A percentile compares a stretch with the other conserved stretches of the same genome.
phyloP scores from a whole-genome alignment of 1,140 invertebrate species.

The Idris sp. region DNA sequence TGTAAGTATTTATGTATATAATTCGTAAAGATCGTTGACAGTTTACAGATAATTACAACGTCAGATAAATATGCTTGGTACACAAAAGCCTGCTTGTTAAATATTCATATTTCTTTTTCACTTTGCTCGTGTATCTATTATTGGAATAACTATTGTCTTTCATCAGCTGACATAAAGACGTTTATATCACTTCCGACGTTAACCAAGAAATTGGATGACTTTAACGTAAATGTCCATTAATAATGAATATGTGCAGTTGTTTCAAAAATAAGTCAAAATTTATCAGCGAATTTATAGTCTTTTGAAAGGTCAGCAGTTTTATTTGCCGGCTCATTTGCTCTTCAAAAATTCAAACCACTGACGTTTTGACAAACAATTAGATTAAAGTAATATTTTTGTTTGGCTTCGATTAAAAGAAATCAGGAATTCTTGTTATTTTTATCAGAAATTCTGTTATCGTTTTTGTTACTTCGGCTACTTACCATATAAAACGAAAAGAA shows the following conservation, averaged over 20 bases:
- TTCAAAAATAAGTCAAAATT: constrained; percentile 19
- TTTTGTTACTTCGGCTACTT: too few species aligned
- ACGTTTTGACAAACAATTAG: constrained; percentile 25
- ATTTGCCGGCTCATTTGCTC: constrained; percentile 14
- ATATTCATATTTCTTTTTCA: constrained; percentile 30
- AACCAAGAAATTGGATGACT: constrained; percentile 4
- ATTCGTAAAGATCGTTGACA: constrained; percentile 25
- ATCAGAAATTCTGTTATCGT: too few species aligned
- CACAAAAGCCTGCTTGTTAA: constrained; percentile 41
- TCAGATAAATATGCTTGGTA: constrained; percentile 28
- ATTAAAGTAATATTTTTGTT: constrained; percentile 25
- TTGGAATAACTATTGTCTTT: constrained; percentile 45
- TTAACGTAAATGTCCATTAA: constrained; percentile 6
- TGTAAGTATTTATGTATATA: background rate
- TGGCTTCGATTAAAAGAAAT: too few species aligned
- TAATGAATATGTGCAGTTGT: background rate
- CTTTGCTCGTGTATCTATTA: constrained; percentile 30
- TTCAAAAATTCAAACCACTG: constrained; percentile 17
- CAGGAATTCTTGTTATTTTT: too few species aligned
- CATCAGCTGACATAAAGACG: constrained; percentile 46
- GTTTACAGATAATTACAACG: constrained; percentile 40
- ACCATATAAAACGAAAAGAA: too few species aligned
- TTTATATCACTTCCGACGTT: constrained; percentile 33
- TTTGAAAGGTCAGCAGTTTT: constrained; percentile 26
- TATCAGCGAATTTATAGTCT: constrained; percentile 20